Evolutionary conservation across 2,113 vertebrate genomes (phyloP).

Genomic region (Camarhynchus parvulus): DNA sequence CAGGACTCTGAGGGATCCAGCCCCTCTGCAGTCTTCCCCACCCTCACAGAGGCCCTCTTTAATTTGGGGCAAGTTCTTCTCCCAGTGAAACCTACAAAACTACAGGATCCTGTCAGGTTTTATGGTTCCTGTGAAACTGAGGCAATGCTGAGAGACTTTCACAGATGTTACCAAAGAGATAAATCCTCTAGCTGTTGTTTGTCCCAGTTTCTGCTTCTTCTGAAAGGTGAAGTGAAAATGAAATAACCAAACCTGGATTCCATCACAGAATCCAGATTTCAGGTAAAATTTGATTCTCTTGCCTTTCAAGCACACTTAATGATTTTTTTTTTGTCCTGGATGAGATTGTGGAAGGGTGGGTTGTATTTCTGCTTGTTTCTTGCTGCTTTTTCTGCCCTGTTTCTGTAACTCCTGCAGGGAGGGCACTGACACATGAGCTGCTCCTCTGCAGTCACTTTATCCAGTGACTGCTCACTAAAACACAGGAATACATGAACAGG

Average conservation of each 20-base stretch:
- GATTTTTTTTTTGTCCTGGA: neutral
- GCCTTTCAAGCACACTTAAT: conserved; percentile 42
- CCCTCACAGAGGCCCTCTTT: neutral
- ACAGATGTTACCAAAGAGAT: conserved; percentile 51
- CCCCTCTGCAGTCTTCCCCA: neutral
- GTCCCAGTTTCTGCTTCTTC: neutral
- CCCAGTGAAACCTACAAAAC: neutral
- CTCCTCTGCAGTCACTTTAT: neutral
- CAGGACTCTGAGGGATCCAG: neutral
- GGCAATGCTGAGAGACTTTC: neutral
- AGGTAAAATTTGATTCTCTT: conserved; percentile 1
- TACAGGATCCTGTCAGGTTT: neutral
- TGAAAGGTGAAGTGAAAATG: neutral
- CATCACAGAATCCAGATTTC: neutral
- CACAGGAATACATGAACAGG: neutral
- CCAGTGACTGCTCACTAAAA: neutral
- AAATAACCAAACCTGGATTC: conserved; percentile 27
- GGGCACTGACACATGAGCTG: neutral
- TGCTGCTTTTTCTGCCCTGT: neutral
- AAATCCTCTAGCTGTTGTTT: conserved; percentile 1
- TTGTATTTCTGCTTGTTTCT: neutral
- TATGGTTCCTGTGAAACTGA: neutral
- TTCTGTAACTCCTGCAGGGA: neutral
- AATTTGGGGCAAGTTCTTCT: neutral
- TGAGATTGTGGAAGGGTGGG: neutral